A percentile compares a stretch with the other conserved stretches of the same genome.
Conservation (phyloP, 2,888 invertebrate genomes). For the Brachyptera putata region DNA sequence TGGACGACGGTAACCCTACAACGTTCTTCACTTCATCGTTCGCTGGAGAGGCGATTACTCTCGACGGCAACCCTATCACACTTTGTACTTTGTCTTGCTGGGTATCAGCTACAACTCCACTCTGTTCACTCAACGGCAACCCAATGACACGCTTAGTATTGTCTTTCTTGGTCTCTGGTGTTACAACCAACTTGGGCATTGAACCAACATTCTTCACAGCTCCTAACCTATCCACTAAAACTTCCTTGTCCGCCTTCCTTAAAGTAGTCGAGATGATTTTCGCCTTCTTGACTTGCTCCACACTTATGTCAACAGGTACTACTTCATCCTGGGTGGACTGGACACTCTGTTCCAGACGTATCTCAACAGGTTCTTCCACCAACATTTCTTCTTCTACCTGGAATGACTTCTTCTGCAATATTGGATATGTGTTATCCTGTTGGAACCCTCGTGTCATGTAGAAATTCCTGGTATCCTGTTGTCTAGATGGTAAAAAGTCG, state of each 20-base stretch:
- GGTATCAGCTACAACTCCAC: too few relatives aligned
- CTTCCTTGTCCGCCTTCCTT: neutral
- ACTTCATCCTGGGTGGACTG: neutral
- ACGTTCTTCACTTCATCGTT: neutral
- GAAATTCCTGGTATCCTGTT: too few relatives aligned
- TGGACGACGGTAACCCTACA: neutral
- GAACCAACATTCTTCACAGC: too few relatives aligned
- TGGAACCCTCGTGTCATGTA: too few relatives aligned
- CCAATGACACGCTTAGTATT: too few relatives aligned
- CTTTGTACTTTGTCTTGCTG: too few relatives aligned
- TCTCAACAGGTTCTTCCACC: neutral
- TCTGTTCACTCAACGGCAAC: too few relatives aligned
- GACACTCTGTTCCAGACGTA: neutral
- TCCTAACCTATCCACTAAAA: too few relatives aligned
- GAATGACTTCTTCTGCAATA: neutral
- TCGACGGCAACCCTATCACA: neutral
- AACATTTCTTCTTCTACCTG: neutral
- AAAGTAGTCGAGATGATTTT: constrained; percentile 7
- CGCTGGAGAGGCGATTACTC: neutral
- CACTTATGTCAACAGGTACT: neutral
- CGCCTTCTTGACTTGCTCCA: neutral
- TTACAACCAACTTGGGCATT: too few relatives aligned
- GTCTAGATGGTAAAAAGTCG: too few relatives aligned
- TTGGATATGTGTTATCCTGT: too few relatives aligned
- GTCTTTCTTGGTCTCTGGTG: too few relatives aligned